Conservation (phyloP, 2,797 vertebrate genomes). For the Xiphorhynchus erythropygius region DNA sequence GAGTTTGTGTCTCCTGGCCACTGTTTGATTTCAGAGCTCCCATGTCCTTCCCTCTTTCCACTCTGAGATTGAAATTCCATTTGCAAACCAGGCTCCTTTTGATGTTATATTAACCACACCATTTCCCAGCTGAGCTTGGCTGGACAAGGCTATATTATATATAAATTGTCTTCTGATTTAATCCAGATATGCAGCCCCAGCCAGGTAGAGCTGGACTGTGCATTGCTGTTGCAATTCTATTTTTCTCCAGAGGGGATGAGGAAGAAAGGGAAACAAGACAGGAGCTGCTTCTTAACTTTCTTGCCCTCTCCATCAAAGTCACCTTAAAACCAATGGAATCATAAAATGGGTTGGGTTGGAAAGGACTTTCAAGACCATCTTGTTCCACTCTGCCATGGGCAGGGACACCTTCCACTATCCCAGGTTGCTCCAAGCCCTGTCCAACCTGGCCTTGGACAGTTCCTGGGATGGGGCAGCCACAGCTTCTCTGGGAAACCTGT, state of each 20-base stretch:
- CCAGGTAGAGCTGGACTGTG: not conserved
- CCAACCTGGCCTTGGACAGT: not conserved
- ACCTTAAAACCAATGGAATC: not conserved
- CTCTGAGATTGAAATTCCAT: not conserved
- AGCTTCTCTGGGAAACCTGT: not conserved
- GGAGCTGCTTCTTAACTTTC: not conserved
- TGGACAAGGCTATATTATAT: not conserved
- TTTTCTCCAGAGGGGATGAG: not conserved
- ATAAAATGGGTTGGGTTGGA: not conserved
- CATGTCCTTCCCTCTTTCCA: not conserved
- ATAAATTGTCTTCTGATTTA: not conserved
- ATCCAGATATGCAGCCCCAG: not conserved
- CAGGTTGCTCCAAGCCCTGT: fast-evolving
- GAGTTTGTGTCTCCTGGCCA: fast-evolving
- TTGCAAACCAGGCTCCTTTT: not conserved
- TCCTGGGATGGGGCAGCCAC: not conserved
- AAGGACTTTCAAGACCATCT: not conserved
- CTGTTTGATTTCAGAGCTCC: not conserved
- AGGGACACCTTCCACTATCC: not conserved
- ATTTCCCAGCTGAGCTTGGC: not conserved
- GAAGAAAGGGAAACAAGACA: not conserved
- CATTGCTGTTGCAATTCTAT: not conserved
- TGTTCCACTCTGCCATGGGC: not conserved
- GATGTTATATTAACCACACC: not conserved
- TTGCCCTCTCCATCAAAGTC: not conserved